Conservation (phyloP, 1,140 invertebrate species). For the Saccostrea cuccullata region DNA sequence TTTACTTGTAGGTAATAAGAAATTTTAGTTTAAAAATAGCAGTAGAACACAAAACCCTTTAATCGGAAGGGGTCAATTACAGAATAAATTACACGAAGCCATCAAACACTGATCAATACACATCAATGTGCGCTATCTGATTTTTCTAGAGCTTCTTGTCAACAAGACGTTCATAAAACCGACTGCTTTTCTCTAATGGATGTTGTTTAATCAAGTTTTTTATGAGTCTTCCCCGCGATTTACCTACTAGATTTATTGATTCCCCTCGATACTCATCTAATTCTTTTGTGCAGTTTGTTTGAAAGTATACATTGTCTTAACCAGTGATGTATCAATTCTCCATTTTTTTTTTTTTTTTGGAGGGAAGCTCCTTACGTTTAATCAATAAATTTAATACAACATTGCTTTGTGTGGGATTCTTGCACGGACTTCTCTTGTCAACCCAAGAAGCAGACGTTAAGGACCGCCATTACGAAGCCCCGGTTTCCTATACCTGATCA, state of each 20-base stretch:
- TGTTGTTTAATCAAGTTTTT: constrained; percentile 24
- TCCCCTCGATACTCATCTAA: background rate
- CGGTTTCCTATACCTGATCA: background rate
- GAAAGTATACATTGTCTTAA: constrained; percentile 32
- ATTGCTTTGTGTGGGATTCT: constrained; percentile 24
- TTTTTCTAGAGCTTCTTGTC: constrained; percentile 26
- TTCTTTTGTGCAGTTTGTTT: constrained; percentile 7
- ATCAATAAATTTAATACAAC: constrained; percentile 32
- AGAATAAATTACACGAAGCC: constrained; percentile 21
- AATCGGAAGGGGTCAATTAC: background rate
- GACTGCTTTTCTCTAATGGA: constrained; percentile 18
- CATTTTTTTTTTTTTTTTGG: background rate
- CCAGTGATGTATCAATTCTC: constrained; percentile 8
- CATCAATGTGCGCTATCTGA: constrained; percentile 19
- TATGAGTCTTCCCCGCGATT: background rate
- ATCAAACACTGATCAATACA: constrained; percentile 24
- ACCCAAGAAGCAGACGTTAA: background rate
- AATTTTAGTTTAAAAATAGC: too few species aligned
- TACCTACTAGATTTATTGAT: constrained; percentile 29
- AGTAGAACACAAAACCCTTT: background rate
- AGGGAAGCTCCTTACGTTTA: background rate
- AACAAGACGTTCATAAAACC: constrained; percentile 23
- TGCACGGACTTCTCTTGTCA: constrained; percentile 26
- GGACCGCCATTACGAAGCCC: background rate
- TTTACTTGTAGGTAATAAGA: too few species aligned